Evolutionary conservation across 2,888 invertebrate genomes (phyloP).

Genomic region (Lasiommata megera): DNA sequence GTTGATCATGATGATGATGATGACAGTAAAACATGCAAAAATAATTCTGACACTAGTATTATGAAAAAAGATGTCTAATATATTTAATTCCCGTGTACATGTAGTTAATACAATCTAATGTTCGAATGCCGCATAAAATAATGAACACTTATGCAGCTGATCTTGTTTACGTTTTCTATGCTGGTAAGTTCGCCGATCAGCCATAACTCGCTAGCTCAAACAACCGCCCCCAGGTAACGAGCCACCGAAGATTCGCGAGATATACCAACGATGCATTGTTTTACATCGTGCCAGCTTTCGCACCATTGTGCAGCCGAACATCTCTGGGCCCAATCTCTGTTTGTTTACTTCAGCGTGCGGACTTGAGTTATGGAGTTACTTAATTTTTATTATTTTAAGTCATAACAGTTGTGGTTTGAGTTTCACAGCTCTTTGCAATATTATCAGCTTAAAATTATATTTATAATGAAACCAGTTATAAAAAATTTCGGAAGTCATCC

Average conservation of each 20-base stretch:
- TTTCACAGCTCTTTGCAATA: background rate
- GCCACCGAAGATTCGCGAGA: slow-evolving; percentile 77
- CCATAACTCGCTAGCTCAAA: slow-evolving; percentile 51
- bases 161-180: slow-evolving; percentile 6
- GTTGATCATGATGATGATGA: no score
- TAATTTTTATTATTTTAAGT: background rate
- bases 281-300: slow-evolving; percentile 76
- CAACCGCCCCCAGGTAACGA: slow-evolving; percentile 74
- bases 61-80: no score
- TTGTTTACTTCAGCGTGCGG: slow-evolving; percentile 67
- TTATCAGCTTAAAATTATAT: no score
- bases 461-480: no score
- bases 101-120: no score
- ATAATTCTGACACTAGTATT: no score
- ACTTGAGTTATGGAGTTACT: slow-evolving; percentile 44
- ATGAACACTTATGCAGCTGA: background rate
- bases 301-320: slow-evolving; percentile 74
- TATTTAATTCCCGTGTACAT: no score
- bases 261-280: slow-evolving; percentile 74
- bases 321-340: slow-evolving; percentile 68
- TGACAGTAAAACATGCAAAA: no score
- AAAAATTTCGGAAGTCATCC: no score
- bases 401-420: background rate
- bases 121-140: background rate
- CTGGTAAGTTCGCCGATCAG: slow-evolving; percentile 21